Evolutionary conservation across 1,140 invertebrate genomes (phyloP), one percentile per base, ranked within the genome.

Genomic region (Drosophila nigrodunni): DNA sequence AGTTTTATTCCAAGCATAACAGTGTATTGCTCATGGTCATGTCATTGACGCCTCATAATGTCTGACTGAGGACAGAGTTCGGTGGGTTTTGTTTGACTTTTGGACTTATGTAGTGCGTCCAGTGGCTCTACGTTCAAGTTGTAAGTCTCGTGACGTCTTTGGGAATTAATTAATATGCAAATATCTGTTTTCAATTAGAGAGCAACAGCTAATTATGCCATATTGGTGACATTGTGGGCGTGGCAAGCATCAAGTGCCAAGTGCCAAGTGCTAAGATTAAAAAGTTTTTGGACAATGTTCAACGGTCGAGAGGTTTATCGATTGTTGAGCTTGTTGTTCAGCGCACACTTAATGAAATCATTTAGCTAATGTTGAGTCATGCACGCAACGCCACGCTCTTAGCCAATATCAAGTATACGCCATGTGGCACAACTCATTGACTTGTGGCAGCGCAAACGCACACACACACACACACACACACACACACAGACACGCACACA

Each of bases 401-500:
- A 64, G 66, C 66, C 59, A 86, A 87, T 80, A 80, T 80, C 80
- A 78, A 77, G 85, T 58, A 83, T 80, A 88, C 80, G 80, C 77
- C 83, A 83, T 87, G 77, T 88, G 83, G 50, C 85, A 74, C 82
- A 87, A 87, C 78, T 83, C 83, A 87, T 88, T 87, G 83, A 87
- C 83, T 87, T 88, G 65, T 80, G 65, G 57, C 76, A 35, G 15
- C 52, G 30, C 43, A 13, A 3, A 34, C 39, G 43, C 39, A 58
- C 41, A 47, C 52, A 41, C 4, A 21, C 54, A 13, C n/a, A 57
- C 46, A 34, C 46, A 34, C 25, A 52, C 15, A 30, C 44, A 43
- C 52, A 64, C 15, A 3, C 43, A 13, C 43, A 34, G 6, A 5
- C 21, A 60, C 47, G 49, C 55, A 18, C 39, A 58, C 21, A 47